Conservation (phyloP, 2,888 invertebrate genomes). For the Chouioia cunea region DNA sequence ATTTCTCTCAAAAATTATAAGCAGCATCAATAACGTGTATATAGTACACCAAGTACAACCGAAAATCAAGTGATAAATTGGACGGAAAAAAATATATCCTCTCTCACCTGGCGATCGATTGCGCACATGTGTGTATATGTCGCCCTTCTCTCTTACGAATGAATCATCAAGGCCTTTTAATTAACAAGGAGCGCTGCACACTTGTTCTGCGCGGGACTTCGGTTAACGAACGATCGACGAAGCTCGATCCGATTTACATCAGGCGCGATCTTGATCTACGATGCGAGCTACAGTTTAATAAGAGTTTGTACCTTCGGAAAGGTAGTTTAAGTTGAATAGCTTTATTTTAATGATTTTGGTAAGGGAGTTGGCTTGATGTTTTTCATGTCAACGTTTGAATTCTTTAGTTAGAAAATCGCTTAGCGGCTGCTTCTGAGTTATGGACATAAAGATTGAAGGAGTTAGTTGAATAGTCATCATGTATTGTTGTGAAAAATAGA, state of each 20-base stretch:
- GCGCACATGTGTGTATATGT: constrained; percentile 12
- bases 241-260: constrained; percentile 29
- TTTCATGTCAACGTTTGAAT: too few relatives aligned
- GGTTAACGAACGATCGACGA: constrained; percentile 20
- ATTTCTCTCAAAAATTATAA: too few relatives aligned
- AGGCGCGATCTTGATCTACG: constrained; percentile 27
- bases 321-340: background rate
- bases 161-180: constrained; percentile 35
- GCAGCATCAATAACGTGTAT: background rate
- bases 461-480: too few relatives aligned
- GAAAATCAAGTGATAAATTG: background rate
- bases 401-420: too few relatives aligned
- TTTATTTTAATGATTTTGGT: constrained; percentile 5
- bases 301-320: constrained; percentile 6
- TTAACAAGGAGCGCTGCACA: constrained; percentile 20
- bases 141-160: constrained; percentile 10
- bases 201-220: constrained; percentile 2
- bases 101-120: constrained; percentile 38
- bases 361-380: too few relatives aligned
- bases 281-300: background rate
- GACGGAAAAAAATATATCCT: too few relatives aligned
- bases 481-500: too few relatives aligned
- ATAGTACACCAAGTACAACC: background rate
- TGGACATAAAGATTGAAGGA: too few relatives aligned
- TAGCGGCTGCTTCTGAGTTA: too few relatives aligned